Percentiles rank a stretch among this genome's conserved stretches.
phyloP scores from a whole-genome alignment of 2,888 invertebrate genomes.

The Baccha elongata region DNA sequence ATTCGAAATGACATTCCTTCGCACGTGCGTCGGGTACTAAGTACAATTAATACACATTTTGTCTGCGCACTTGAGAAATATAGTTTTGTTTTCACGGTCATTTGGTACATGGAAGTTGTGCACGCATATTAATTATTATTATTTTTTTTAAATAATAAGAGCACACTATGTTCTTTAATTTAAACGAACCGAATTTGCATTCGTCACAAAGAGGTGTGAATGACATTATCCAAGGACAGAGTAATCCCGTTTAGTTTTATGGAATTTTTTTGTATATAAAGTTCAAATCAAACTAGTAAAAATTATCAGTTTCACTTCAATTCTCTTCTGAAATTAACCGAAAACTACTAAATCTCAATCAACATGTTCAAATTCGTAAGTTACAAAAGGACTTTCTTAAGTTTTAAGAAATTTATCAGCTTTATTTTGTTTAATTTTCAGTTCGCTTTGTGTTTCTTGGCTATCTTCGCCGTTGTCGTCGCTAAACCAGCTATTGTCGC shows the following conservation, averaged over 20 bases:
- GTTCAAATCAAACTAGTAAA: neutral
- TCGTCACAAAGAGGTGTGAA: too few species aligned
- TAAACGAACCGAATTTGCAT: neutral
- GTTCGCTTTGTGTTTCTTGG: conserved; percentile 58
- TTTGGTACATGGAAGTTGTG: conserved; percentile 30
- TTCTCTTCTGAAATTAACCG: conserved; percentile 6
- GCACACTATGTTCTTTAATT: too few species aligned
- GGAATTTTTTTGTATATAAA: conserved; percentile 38
- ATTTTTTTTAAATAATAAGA: too few species aligned
- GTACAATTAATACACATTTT: conserved; percentile 29
- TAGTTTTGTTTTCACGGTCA: conserved; percentile 14
- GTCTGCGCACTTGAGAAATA: neutral
- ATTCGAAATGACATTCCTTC: conserved; percentile 31
- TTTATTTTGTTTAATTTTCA: conserved; percentile 3
- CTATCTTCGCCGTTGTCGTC: conserved; percentile 42
- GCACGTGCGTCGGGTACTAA: conserved; percentile 31
- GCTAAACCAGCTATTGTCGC: conserved; percentile 58
- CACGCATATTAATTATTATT: neutral
- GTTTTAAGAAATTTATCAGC: neutral
- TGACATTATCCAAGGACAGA: conserved; percentile 20
- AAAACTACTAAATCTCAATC: conserved; percentile 24
- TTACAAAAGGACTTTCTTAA: neutral
- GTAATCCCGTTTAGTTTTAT: neutral
- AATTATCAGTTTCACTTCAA: conserved; percentile 35
- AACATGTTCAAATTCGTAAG: conserved; percentile 66